Evolutionary conservation across 2,113 vertebrate species (phyloP).

Genomic region (Microcebus ravelobensis): DNA sequence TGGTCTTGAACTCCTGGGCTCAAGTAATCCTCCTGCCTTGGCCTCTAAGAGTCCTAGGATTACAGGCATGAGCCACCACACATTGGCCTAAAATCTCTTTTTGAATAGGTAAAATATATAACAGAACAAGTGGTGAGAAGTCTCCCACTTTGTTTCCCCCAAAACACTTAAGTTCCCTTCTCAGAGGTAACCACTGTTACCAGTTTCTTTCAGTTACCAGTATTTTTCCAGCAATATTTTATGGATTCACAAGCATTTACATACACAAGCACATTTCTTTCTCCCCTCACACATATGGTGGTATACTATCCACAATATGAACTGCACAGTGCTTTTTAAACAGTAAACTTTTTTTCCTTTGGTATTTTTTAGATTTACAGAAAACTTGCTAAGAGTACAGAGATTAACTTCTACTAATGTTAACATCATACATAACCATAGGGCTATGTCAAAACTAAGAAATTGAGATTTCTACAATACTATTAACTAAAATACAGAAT

Average conservation of each 20-base stretch:
- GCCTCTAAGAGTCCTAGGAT: no score
- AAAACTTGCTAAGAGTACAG: neutral
- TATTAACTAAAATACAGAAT: slow-evolving; percentile 19
- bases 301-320: neutral
- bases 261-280: neutral
- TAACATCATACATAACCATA: slow-evolving; percentile 9
- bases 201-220: neutral
- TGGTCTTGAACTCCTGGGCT: no score
- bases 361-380: slow-evolving; percentile 31
- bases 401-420: slow-evolving; percentile 26
- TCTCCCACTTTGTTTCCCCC: neutral
- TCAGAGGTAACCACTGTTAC: neutral
- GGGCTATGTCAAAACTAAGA: neutral
- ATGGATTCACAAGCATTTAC: slow-evolving; percentile 23
- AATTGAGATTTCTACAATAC: neutral
- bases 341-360: neutral
- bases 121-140: neutral
- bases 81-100: neutral
- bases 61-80: no score
- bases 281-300: neutral
- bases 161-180: slow-evolving; percentile 18
- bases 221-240: slow-evolving; percentile 38
- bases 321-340: neutral
- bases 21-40: no score
- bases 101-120: neutral